Percentiles rank a stretch among this genome's conserved stretches.
These are phyloP conservation scores for Zonitis immaculata DNA, from an alignment of 2,888 invertebrate genomes.

Conservation along the genomic window DNA sequence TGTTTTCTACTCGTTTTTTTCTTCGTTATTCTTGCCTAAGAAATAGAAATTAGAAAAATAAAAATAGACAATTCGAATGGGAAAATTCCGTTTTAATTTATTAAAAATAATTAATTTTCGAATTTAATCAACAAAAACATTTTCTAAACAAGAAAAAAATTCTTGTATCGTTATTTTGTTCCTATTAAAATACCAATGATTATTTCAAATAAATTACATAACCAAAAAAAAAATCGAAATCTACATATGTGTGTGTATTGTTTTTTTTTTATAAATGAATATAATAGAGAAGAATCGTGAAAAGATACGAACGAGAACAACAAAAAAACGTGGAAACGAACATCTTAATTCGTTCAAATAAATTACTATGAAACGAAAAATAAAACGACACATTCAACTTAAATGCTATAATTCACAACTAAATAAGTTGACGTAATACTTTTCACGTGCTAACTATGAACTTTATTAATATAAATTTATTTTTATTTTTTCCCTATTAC, in stretches of 20 bases:
- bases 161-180: conserved; percentile 8
- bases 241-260: no score
- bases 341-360: conserved; percentile 23
- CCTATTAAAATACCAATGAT: conserved; percentile 17
- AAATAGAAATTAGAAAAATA: no score
- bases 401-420: conserved; percentile 17
- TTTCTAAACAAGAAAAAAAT: background rate
- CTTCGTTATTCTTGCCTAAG: no score
- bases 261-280: conserved; percentile 7
- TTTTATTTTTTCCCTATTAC: background rate
- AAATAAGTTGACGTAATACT: conserved; percentile 18
- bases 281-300: conserved; percentile 1
- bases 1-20: no score
- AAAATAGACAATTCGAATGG: no score
- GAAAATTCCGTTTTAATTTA: conserved; percentile 36
- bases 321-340: background rate
- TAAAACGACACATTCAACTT: conserved; percentile 17
- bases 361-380: conserved; percentile 13
- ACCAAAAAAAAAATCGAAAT: no score
- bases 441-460: conserved; percentile 14
- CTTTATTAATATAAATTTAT: no score
- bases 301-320: background rate
- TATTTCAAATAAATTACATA: conserved; percentile 16
- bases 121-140: no score
- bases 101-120: no score